Evolutionary conservation across 2,113 vertebrate species (phyloP).

Genomic region (Cyphomyrus plagiostoma): DNA sequence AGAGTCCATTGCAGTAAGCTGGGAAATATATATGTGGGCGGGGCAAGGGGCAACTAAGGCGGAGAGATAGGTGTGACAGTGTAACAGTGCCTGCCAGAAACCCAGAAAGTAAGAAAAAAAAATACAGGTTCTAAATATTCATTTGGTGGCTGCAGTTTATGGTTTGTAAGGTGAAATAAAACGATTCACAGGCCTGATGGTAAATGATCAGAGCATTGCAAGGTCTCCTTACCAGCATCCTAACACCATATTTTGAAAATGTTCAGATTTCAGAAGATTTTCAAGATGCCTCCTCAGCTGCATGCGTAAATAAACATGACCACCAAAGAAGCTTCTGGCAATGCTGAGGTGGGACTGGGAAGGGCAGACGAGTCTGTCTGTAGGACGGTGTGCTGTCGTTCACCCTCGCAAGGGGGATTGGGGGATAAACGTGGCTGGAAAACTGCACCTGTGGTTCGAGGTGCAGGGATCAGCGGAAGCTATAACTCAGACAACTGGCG

Average conservation of each 20-base stretch:
- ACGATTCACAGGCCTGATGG: background rate
- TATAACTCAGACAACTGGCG: background rate
- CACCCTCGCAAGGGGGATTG: background rate
- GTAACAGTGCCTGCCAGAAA: background rate
- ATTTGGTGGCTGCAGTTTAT: background rate
- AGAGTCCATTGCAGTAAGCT: background rate
- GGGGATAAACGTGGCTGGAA: background rate
- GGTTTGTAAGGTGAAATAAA: background rate
- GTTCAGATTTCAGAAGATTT: background rate
- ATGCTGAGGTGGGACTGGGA: background rate
- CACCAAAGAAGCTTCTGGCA: background rate
- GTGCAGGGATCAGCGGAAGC: background rate
- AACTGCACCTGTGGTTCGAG: background rate
- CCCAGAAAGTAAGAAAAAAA: background rate
- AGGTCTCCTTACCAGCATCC: background rate
- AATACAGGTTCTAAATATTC: background rate
- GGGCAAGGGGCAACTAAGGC: constrained; percentile 16
- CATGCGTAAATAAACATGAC: background rate
- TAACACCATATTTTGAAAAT: background rate
- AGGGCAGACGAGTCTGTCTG: background rate
- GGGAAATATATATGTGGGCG: background rate
- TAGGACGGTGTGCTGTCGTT: background rate
- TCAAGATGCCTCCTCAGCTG: background rate
- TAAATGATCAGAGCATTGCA: background rate
- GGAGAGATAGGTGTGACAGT: constrained; percentile 5